phyloP scores from a whole-genome alignment of 2,797 vertebrate species.

The Sphaeramia orbicularis region DNA sequence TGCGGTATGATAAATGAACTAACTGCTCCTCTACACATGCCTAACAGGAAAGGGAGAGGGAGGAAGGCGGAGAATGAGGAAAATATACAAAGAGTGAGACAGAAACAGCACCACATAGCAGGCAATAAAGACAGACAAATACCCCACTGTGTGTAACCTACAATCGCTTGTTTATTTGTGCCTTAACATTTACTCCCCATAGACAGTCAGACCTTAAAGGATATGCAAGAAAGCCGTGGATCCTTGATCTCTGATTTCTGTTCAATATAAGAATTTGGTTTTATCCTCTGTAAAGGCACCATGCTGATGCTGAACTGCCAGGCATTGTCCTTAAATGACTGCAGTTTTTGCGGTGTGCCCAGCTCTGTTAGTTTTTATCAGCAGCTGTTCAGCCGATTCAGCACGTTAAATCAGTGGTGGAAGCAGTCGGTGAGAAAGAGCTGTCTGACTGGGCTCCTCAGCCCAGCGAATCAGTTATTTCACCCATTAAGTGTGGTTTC shows the following conservation, averaged over 20 bases:
- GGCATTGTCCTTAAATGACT: constrained; percentile 24
- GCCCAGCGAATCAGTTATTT: constrained; percentile 38
- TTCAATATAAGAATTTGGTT: constrained; percentile 20
- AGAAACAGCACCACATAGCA: constrained; percentile 33
- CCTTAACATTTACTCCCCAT: constrained; percentile 47
- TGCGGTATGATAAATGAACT: constrained; percentile 81
- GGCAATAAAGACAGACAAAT: constrained; percentile 49
- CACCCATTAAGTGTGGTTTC: constrained; percentile 26
- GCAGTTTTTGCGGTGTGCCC: constrained; percentile 30
- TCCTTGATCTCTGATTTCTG: constrained; percentile 22
- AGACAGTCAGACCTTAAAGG: constrained; percentile 9
- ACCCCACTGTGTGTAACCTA: constrained; percentile 37
- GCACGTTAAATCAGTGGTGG: constrained; percentile 24
- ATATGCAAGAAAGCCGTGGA: constrained; percentile 30
- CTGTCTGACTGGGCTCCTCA: constrained; percentile 45
- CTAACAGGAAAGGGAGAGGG: constrained; percentile 52
- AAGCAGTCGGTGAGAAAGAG: constrained; percentile 37
- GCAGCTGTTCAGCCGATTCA: constrained; percentile 46
- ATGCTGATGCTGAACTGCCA: constrained; percentile 33
- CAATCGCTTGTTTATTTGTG: constrained; percentile 51
- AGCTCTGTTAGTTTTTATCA: constrained; percentile 45
- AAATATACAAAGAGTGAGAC: constrained; percentile 41
- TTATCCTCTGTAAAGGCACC: constrained; percentile 12
- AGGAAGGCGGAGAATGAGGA: constrained; percentile 30
- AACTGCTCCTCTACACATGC: constrained; percentile 60